Evolutionary conservation across 64 coral and sea anemone species (phyloP).

Genomic region (Pachyseris speciosa): DNA sequence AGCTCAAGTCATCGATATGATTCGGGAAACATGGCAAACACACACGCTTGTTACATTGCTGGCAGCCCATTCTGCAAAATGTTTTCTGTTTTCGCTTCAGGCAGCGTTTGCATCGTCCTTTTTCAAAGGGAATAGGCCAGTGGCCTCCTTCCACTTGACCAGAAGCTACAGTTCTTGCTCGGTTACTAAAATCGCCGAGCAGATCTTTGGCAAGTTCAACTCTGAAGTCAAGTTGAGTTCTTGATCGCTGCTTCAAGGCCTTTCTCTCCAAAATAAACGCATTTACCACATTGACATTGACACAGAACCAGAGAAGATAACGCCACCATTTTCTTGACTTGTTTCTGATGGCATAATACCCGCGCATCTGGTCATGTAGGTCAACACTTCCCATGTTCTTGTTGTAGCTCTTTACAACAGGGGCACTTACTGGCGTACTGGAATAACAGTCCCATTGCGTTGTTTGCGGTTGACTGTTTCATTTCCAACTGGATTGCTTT

Average conservation of each 20-base stretch:
- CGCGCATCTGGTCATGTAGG: conserved; percentile 12
- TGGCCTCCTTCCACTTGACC: not conserved
- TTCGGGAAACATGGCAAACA: conserved; percentile 19
- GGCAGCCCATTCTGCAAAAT: conserved; percentile 3
- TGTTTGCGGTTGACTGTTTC: conserved; percentile 37
- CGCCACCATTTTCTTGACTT: conserved; percentile 47
- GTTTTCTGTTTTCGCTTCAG: not conserved
- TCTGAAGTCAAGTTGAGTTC: conserved; percentile 29
- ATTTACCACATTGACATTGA: conserved; percentile 52
- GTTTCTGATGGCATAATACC: not conserved
- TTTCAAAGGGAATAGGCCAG: conserved; percentile 20
- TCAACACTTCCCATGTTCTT: conserved; percentile 54
- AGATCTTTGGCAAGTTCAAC: conserved; percentile 23
- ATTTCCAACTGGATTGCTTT: conserved; percentile 34
- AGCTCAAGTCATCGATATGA: not conserved
- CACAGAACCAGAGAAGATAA: conserved; percentile 55
- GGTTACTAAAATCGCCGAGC: conserved; percentile 9
- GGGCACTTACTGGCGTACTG: conserved; percentile 7
- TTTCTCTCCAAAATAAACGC: conserved; percentile 29
- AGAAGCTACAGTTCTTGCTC: not conserved
- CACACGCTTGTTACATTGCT: not conserved
- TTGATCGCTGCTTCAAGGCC: conserved; percentile 13
- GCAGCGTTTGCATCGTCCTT: conserved; percentile 10
- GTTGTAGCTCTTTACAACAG: conserved; percentile 52
- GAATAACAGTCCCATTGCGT: conserved; percentile 31